Base-by-base conservation (phyloP, 2,797 vertebrate species). In the Avahi laniger region DNA sequence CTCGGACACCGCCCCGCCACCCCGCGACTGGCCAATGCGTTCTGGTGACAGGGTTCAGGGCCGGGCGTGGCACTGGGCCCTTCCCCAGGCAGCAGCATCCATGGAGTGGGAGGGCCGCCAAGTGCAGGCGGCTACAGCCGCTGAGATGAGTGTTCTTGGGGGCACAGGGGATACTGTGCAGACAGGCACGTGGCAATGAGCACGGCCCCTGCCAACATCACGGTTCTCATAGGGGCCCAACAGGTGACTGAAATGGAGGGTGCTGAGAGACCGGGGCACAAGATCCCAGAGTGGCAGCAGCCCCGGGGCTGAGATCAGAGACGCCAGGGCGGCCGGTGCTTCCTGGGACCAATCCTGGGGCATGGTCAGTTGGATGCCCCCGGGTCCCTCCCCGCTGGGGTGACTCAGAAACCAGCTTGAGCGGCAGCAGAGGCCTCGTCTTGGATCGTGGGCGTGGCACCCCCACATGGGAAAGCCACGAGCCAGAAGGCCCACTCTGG, bases 171-270 rank as follows among this genome's bases (percentile, higher is more conserved):
- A 28, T 50, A 15, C 14, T 15, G 48, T 79, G 43, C 28, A 61
- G 14, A 24, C 8, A 9, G 11, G 33, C 46, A 13, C 5, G 5
- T 13, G 0, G 61, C 2, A 0, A n/a, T 0, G 18, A 12, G 3
- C 43, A 28, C 6, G 0, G 48, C 28, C 28, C 11, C 97, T 98
- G 97, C 98, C 57, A 61, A 83, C 97, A 96, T 97, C 88, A 61
- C 90, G 89, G 95, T 97, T 97, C 95, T 93, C 5, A 2, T 95
- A 97, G 98, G 96, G 95, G 95, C 97, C 97, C 97, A 35, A 61
- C 93, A 94, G 97, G 89, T 2, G 87, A 96, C 97, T 85, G 91
- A 92, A 41, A 4, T 2, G 43, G n/a, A 22, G 3, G 12, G 13
- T 9, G 22, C 48, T 11, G 46, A 57, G 35, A 46, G 54, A 7